phyloP scores from a whole-genome alignment of 2,113 vertebrate genomes.

The Elephas maximus region DNA sequence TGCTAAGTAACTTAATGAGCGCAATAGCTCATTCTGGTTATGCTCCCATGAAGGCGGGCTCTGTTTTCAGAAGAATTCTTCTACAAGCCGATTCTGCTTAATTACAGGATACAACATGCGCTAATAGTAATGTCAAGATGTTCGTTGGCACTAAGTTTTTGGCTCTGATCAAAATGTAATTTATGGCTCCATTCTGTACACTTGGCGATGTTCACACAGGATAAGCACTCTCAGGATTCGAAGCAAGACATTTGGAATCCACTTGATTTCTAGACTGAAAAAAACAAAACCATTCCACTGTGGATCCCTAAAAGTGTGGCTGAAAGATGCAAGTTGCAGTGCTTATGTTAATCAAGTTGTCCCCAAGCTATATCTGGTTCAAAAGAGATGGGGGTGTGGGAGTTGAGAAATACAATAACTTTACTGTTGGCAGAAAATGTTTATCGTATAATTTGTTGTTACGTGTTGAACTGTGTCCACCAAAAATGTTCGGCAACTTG shows the following conservation, averaged over 20 bases:
- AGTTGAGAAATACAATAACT: not conserved
- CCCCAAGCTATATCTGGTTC: not conserved
- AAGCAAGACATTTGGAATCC: not conserved
- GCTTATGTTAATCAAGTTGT: not conserved
- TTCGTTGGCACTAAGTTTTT: slow-evolving; percentile 46
- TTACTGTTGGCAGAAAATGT: not conserved
- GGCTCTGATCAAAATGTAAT: slow-evolving; percentile 75
- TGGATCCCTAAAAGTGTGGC: not conserved
- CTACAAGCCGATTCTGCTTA: slow-evolving; percentile 75
- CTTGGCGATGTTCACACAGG: slow-evolving; percentile 11
- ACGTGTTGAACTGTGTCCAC: no score
- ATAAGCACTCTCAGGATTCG: not conserved
- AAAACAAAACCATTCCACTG: not conserved
- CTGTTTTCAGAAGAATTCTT: slow-evolving; percentile 73
- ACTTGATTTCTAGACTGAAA: not conserved
- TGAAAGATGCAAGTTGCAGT: not conserved
- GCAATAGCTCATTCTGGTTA: slow-evolving; percentile 85
- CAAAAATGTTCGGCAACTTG: no score
- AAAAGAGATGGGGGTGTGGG: not conserved
- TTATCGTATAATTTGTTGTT: slow-evolving; percentile 22
- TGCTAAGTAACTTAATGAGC: slow-evolving; percentile 87
- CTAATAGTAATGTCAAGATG: slow-evolving; percentile 59
- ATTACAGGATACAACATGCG: slow-evolving; percentile 59
- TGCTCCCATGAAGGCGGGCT: slow-evolving; percentile 69
- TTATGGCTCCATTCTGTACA: slow-evolving; percentile 35